Evolutionary conservation across 2,888 invertebrate genomes (phyloP), one percentile per base, ranked within the genome.

Genomic region (Catocala sponsa): DNA sequence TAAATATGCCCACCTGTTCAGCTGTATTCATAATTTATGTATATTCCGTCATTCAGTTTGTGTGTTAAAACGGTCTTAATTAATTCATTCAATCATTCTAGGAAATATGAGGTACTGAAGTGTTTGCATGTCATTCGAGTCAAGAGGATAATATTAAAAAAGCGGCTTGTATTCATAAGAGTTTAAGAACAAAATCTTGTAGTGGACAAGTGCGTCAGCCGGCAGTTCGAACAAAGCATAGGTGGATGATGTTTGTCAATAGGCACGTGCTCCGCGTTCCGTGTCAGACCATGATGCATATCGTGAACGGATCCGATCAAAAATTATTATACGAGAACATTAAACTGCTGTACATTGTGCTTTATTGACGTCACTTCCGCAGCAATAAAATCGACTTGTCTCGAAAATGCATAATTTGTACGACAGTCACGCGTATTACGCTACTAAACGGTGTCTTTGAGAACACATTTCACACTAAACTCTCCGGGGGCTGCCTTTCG

Each of bases 401-500:
- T 87, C 89, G 86, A 83, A 93, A 93, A 93, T 90, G 94, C 91
- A 94, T 93, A 92, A 94, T 94, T 93, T 91, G 94, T 94, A 94
- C 85, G 85, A 84, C 85, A 91, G 94, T 92, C 94, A 94, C 94
- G 93, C 92, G 92, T 89, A 88, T 89, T 88, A 91, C 86, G 91
- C 88, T 91, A 91, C 93, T 94, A 94, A 94, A 94, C 90, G 92
- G 93, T 94, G 93, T 92, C 92, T 91, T 86, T 87, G 84, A 87
- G 90, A 92, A 92, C 91, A 93, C 93, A 92, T 92, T 94, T 93
- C 92, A 94, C 93, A 93, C 92, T 92, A 89, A 91, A 91, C 88
- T 89, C 89, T 83, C 84, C 83, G 79, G 86, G 90, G 89, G 86
- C 87, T 85, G 89, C 82, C 81, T 85, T 82, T 79, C 81, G 92